Conservation (phyloP, 1,140 invertebrate genomes). For the Ephestia elutella region DNA sequence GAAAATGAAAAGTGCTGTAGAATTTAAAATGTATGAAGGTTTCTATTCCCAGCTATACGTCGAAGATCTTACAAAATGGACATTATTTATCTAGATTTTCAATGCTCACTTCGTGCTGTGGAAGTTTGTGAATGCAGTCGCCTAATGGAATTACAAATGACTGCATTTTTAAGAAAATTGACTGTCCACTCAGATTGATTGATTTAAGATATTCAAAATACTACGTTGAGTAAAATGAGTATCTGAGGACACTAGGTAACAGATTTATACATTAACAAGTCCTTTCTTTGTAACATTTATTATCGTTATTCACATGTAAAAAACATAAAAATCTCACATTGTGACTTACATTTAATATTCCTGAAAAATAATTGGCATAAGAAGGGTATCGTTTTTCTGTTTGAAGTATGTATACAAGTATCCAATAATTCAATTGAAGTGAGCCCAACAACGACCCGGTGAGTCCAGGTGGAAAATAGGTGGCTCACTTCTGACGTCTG, state of each 20-base stretch:
- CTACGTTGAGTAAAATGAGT: not conserved
- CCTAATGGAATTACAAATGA: not conserved
- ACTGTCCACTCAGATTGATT: not conserved
- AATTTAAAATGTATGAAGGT: not conserved
- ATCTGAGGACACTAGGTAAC: not conserved
- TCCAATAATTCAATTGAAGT: not conserved
- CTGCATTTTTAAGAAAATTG: not conserved
- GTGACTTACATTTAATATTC: no score
- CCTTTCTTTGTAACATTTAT: no score
- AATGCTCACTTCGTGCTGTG: not conserved
- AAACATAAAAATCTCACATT: no score
- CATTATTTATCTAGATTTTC: not conserved
- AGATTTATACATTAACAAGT: no score
- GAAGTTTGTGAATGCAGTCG: not conserved
- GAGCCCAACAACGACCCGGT: not conserved
- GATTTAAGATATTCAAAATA: no score
- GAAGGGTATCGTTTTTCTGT: no score
- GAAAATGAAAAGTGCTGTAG: not conserved
- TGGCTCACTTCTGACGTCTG: not conserved
- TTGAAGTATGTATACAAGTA: not conserved
- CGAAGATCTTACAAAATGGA: not conserved
- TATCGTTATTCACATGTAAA: not conserved
- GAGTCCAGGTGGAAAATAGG: not conserved
- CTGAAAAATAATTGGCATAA: no score
- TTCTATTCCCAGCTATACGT: not conserved